Percentiles rank a stretch among this genome's conserved stretches.
Conservation (phyloP, 2,113 vertebrate genomes). For the Thymallus thymallus region DNA sequence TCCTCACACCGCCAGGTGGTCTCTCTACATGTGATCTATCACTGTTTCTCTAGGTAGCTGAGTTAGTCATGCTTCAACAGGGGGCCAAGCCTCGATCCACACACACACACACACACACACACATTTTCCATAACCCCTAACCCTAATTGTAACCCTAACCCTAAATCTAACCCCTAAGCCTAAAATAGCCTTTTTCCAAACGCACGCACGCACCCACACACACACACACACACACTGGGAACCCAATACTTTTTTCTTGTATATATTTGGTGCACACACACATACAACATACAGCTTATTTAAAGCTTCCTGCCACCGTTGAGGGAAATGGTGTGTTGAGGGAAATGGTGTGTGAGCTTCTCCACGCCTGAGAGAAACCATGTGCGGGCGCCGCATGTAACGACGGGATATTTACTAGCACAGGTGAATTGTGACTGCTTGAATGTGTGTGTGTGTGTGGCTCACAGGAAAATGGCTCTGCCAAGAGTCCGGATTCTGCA, state of each 20-base stretch:
- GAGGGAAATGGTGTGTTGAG: background rate
- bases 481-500: constrained; percentile 23
- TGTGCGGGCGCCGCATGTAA: background rate
- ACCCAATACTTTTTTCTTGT: too few relatives aligned
- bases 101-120: constrained; percentile 1
- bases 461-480: background rate
- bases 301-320: background rate
- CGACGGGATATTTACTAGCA: constrained; percentile 12
- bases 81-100: background rate
- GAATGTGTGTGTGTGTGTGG: too few relatives aligned
- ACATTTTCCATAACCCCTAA: too few relatives aligned
- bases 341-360: background rate
- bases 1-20: constrained; percentile 34
- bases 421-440: constrained; percentile 8
- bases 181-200: too few relatives aligned
- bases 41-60: background rate
- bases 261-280: too few relatives aligned
- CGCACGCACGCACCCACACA: too few relatives aligned
- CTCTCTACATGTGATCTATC: constrained; percentile 22
- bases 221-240: too few relatives aligned
- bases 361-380: background rate
- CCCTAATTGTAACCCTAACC: too few relatives aligned
- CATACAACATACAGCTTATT: constrained; percentile 23
- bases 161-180: too few relatives aligned
- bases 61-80: constrained; percentile 18